A percentile compares a stretch with the other conserved stretches of the same genome.
These are phyloP conservation scores for Cheracebus regulus DNA, from an alignment of 2,797 vertebrate genomes.

Conservation along the genomic window DNA sequence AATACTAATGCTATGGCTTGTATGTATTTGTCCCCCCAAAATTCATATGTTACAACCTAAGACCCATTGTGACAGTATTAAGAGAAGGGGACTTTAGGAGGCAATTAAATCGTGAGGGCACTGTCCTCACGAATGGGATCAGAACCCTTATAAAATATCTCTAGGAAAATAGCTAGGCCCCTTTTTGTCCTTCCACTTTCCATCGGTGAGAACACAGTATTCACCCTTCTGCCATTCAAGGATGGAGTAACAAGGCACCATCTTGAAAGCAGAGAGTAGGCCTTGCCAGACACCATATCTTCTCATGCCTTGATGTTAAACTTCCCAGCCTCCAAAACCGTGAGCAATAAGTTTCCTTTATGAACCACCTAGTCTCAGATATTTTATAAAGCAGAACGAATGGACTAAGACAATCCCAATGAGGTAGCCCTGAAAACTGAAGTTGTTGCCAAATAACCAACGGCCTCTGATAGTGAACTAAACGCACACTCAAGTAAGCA, in stretches of 20 bases:
- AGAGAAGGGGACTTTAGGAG: accelerated
- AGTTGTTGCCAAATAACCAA: neutral
- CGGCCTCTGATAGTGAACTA: neutral
- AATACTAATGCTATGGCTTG: neutral
- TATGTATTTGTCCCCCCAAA: neutral
- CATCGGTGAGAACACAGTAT: neutral
- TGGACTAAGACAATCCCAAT: neutral
- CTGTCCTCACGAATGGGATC: neutral
- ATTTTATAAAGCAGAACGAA: neutral
- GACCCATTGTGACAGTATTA: neutral
- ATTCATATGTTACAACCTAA: neutral
- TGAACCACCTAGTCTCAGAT: neutral
- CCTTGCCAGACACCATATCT: neutral
- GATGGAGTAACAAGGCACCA: neutral
- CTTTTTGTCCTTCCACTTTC: neutral
- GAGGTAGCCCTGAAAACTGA: slow-evolving; percentile 21
- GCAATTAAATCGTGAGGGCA: neutral
- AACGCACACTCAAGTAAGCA: neutral
- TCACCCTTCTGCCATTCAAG: neutral
- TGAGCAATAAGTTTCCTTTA: neutral
- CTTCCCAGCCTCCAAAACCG: neutral
- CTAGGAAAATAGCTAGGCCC: neutral
- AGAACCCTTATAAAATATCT: neutral
- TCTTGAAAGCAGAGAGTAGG: neutral
- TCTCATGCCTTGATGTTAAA: neutral